Evolutionary conservation across 2,888 invertebrate species (phyloP).

Genomic region (Agrotis segetum): DNA sequence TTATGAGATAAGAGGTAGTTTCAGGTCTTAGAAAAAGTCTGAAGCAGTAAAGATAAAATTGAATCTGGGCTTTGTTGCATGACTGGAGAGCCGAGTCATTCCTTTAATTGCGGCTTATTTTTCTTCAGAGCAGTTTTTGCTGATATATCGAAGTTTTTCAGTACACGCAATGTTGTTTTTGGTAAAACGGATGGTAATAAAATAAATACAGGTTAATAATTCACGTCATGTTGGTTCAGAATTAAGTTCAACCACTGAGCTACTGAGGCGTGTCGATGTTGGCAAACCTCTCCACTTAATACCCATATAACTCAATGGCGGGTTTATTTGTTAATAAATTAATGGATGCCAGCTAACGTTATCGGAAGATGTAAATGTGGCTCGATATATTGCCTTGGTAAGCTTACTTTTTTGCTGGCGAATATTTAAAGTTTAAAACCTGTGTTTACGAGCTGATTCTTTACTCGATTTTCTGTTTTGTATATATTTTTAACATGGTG

Average conservation of each 20-base stretch:
- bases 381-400: slow-evolving; percentile 37
- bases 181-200: slow-evolving; percentile 20
- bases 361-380: slow-evolving; percentile 40
- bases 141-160: background rate
- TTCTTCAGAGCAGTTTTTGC: background rate
- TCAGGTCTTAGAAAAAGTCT: slow-evolving; percentile 16
- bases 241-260: slow-evolving; percentile 43
- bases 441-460: slow-evolving; percentile 41
- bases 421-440: slow-evolving; percentile 21
- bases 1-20: slow-evolving; percentile 31
- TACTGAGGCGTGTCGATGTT: slow-evolving; percentile 37
- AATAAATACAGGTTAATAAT: slow-evolving; percentile 37
- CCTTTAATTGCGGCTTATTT: slow-evolving; percentile 29
- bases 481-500: background rate
- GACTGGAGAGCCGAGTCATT: slow-evolving; percentile 35
- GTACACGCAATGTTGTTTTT: background rate
- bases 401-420: slow-evolving; percentile 11
- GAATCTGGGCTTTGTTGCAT: slow-evolving; percentile 22
- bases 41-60: slow-evolving; percentile 18
- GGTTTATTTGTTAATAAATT: slow-evolving; percentile 58
- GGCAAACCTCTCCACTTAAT: slow-evolving; percentile 50
- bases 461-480: slow-evolving; percentile 5
- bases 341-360: slow-evolving; percentile 42
- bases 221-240: slow-evolving; percentile 46
- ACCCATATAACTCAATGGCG: slow-evolving; percentile 29